Base-by-base conservation (phyloP, 2,797 vertebrate species). In the Falco novaeseelandiae region DNA sequence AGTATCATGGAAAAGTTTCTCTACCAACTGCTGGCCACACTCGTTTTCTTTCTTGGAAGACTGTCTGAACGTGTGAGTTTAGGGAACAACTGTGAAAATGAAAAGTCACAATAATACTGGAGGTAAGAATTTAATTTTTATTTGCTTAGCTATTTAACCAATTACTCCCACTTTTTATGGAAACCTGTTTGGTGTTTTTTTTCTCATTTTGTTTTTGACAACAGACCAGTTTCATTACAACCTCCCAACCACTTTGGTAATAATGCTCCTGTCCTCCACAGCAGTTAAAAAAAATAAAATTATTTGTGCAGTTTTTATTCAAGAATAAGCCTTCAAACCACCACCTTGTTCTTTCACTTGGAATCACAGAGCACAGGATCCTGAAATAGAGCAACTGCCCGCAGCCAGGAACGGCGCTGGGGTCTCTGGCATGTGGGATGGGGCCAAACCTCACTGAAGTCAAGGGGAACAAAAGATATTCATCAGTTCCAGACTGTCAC, bases 181-280 rank as follows among this genome's bases (percentile, higher is more conserved):
- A 54, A 87, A 42, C 5, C 8, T 83, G 18, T 1, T 57, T 55
- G 0, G 0, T 0, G 19, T 36, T 81, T 22, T 22, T 22, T 23
- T 15, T 23, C 42, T 29, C 0, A 1, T 66, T 70, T 62, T 42
- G 40, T 32, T 88, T 72, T 81, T 42, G 26, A 29, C 18, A 26
- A 51, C 34, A 85, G 29, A 58, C 12, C 9, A 21, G 46, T 77
- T 66, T 29, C 6, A 51, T 38, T 22, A 76, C 44, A 72, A 49
- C 42, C 51, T 54, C 40, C 59, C 89, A 81, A 20, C 2, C 29
- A 44, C n/a, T 81, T 63, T 5, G 22, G 30, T 74, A 74, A 91
- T 38, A 89, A 77, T 48, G 65, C 10, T 63, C 52, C 34, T 48
- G 36, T 51, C 34, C 16, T 48, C 27, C 9, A 19, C 6, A 54